phyloP scores from a whole-genome alignment of 2,113 vertebrate species.

The Chrysochloris asiatica region DNA sequence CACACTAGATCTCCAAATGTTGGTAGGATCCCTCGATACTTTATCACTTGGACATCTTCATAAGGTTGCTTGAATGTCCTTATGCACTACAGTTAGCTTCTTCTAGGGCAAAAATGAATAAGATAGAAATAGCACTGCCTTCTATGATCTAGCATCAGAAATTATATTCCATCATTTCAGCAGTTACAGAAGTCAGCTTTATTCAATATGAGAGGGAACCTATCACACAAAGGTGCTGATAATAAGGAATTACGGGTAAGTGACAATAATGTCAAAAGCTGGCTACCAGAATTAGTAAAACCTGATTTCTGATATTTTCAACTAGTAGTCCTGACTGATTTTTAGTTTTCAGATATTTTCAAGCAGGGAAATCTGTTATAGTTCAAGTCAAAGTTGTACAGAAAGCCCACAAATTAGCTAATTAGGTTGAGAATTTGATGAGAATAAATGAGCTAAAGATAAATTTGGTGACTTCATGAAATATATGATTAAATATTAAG shows the following conservation, averaged over 20 bases:
- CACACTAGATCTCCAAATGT: too few relatives aligned
- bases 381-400: neutral
- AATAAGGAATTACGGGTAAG: neutral
- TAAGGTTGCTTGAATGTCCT: neutral
- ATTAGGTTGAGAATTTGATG: neutral
- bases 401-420: neutral
- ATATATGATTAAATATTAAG: conserved; percentile 1
- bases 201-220: neutral
- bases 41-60: neutral
- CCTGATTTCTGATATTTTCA: neutral
- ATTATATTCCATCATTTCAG: neutral
- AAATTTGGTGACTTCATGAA: neutral
- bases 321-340: neutral
- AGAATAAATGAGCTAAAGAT: neutral
- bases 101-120: neutral
- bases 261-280: neutral
- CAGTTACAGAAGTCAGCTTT: neutral
- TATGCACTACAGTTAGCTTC: neutral
- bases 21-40: neutral
- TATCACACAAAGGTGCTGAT: too few relatives aligned
- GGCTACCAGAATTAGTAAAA: neutral
- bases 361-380: conserved; percentile 16
- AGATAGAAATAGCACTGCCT: neutral
- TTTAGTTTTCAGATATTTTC: neutral
- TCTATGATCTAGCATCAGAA: neutral